Conservation (phyloP, 2,888 invertebrate genomes). For the Clistopyga incitator region DNA sequence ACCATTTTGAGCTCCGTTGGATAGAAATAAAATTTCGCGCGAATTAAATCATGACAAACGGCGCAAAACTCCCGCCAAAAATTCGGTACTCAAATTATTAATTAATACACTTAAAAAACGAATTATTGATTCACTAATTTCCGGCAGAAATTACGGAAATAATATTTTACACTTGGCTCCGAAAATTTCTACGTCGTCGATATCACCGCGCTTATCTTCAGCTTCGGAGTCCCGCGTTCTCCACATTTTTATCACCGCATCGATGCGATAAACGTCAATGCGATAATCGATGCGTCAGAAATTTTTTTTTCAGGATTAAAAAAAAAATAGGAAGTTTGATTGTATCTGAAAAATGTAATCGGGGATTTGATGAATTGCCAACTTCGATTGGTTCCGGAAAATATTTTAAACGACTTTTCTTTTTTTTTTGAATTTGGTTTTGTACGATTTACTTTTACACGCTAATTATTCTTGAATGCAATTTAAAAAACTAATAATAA, state of each 20-base stretch:
- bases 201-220: background rate
- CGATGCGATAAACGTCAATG: background rate
- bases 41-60: background rate
- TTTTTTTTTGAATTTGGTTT: too few relatives aligned
- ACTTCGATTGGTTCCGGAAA: too few relatives aligned
- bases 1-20: slow-evolving; percentile 22
- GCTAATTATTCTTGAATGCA: too few relatives aligned
- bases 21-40: background rate
- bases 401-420: too few relatives aligned
- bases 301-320: background rate
- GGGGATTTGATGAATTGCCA: too few relatives aligned
- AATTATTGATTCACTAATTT: too few relatives aligned
- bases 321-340: background rate
- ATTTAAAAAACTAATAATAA: too few relatives aligned
- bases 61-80: background rate
- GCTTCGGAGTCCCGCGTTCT: background rate
- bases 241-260: background rate
- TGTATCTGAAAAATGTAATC: background rate
- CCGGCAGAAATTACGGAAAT: background rate
- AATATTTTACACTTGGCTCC: too few relatives aligned
- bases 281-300: slow-evolving; percentile 1
- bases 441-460: too few relatives aligned
- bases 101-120: background rate
- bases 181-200: too few relatives aligned
- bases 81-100: background rate